Percentiles rank a stretch among this genome's conserved stretches.
These are phyloP conservation scores for Numenius phaeopus DNA, from an alignment of 2,797 vertebrate genomes.

Conservation along the genomic window DNA sequence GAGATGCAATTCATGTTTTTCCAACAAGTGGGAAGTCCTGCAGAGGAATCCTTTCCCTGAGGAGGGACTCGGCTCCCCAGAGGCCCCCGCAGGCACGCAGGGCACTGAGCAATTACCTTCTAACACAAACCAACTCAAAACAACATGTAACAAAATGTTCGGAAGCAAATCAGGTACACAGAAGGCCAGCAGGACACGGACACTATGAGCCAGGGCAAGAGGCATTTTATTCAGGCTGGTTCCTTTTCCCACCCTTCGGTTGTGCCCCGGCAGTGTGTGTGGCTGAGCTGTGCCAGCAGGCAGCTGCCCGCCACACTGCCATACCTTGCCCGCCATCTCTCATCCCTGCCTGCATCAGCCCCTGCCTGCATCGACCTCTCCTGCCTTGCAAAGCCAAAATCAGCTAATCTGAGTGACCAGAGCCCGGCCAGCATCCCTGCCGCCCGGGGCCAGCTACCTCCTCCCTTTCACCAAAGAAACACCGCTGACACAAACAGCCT, in stretches of 20 bases:
- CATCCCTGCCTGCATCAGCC: neutral
- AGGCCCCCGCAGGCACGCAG: neutral
- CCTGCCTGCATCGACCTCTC: fast-evolving
- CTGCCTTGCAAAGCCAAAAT: neutral
- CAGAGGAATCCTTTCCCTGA: neutral
- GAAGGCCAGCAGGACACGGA: fast-evolving
- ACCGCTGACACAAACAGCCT: fast-evolving
- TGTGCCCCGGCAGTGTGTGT: fast-evolving
- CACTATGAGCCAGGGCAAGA: neutral
- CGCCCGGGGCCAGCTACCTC: neutral
- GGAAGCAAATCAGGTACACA: fast-evolving
- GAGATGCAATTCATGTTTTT: neutral
- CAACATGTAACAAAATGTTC: fast-evolving
- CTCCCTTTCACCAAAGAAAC: neutral
- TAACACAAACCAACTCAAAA: neutral
- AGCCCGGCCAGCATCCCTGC: fast-evolving
- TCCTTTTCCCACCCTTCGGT: neutral
- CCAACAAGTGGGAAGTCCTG: neutral
- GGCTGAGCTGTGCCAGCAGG: neutral
- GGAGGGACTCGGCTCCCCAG: neutral
- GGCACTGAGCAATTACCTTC: neutral
- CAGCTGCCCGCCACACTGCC: neutral
- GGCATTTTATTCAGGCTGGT: neutral
- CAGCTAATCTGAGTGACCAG: fast-evolving
- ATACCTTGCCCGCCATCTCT: fast-evolving